These are phyloP conservation scores for Clinocottus analis DNA, from an alignment of 2,113 vertebrate genomes.

Conservation along the genomic window DNA sequence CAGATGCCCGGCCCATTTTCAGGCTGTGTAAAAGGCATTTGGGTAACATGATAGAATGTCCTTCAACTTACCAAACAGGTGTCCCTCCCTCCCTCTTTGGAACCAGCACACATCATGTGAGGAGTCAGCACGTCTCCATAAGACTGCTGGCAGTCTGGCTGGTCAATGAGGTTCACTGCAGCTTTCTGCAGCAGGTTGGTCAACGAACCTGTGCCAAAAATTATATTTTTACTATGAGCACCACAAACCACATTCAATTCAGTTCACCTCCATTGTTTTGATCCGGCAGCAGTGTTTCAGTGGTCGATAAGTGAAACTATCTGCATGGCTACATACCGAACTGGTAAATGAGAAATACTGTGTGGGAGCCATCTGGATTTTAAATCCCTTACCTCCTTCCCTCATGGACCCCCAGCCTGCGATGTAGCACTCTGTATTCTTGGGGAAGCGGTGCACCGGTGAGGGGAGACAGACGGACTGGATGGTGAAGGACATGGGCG, in stretches of 20 bases:
- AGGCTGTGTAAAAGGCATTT: neutral
- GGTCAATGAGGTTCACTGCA: constrained; percentile 86
- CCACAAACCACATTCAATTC: neutral
- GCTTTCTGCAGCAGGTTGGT: constrained; percentile 91
- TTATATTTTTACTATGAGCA: neutral
- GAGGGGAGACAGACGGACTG: constrained; percentile 91
- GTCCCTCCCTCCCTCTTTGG: constrained; percentile 88
- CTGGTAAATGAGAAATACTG: neutral
- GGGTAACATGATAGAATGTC: neutral
- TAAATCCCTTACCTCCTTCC: constrained; percentile 78
- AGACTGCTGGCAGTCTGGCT: constrained; percentile 87
- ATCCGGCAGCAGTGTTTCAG: neutral
- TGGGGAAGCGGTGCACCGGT: constrained; percentile 81
- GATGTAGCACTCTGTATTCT: constrained; percentile 89
- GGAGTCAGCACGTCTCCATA: constrained; percentile 89
- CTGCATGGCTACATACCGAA: neutral
- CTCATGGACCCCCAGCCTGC: constrained; percentile 92
- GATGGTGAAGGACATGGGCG: constrained; percentile 85
- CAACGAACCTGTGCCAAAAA: constrained; percentile 82
- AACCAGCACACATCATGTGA: constrained; percentile 94
- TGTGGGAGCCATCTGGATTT: neutral
- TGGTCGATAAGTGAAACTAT: neutral
- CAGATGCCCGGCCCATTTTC: constrained; percentile 14
- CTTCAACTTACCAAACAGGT: constrained; percentile 90
- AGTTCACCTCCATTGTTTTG: neutral